Evolutionary conservation across 64 coral and sea anemone species (phyloP), one percentile per base, ranked within the genome.

Genomic region (Orbicella faveolata): DNA sequence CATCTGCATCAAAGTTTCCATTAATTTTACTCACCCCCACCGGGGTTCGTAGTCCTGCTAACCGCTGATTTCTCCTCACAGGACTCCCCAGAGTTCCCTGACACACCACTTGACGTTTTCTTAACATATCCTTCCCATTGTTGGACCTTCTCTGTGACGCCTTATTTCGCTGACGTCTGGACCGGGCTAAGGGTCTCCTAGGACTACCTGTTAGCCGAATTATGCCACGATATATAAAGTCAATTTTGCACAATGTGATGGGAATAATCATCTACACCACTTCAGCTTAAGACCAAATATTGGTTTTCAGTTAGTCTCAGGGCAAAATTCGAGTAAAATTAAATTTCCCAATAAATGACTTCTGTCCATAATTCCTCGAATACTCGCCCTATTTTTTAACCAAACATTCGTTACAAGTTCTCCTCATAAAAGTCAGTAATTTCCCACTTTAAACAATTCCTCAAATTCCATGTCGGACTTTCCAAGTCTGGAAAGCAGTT

Each of bases 21-120:
- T 63, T 14, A 83, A 7, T 36, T 54, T 35, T 36, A 55, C 14
- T 23, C 13, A 61, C 70, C 83, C 85, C 77, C 65, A 80, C 61
- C 4, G 79, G 90, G 48, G 76, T 92, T 78, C 83, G 83, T 63
- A 23, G 63, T 21, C 74, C 74, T 16, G 82, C 90, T 6, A 92
- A 74, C 25, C 90, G 74, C 30, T 23, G 90, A 87, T 83, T 92
- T 79, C 90, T 64, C 26, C 83, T 52, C 11, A 68, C 61, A 25
- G 90, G 90, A 75, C 83, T 92, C 5, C 23, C 41, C 19, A 79
- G 19, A n/a, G 21, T 39, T 26, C 35, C 37, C 21, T 30, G 20
- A 34, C 11, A 3, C 20, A 66, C 36, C 61, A 69, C 81, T 62
- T 66, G 81, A 66, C 81, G 63, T 72, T 13, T 85, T 85, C 65